Base-by-base conservation (phyloP, 2,797 vertebrate genomes). In the Pantherophis vulpinus region DNA sequence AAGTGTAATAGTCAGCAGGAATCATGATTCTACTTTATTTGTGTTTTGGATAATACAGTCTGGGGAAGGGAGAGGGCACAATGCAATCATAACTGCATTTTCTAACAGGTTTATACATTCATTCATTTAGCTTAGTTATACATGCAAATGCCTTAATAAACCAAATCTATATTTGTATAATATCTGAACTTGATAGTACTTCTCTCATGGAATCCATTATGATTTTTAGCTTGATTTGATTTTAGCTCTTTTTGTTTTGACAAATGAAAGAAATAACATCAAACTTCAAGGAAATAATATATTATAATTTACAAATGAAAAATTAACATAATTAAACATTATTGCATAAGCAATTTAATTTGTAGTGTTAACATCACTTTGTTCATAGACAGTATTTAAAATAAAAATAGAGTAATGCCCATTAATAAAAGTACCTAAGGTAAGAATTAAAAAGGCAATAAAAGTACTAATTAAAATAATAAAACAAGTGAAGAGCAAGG, bases 391-490 rank as follows among this genome's bases (percentile, higher is more conserved):
- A 94, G 91, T 86, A 14, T 94, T 91, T 87, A 23, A 87, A 18
- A 92, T 92, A 86, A 0, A 93, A 94, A 95, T 47, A 1, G 90
- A 54, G 90, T 88, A 91, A 88, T 94, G 91, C 16, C 37, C 90
- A 11, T 18, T 92, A 94, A 83, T 87, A 95, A 96, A 90, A 13
- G 0, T 1, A 88, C 74, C 47, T 92, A 95, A 63, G 55, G 90
- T 5, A 91, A 94, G 92, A 66, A 91, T 42, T 86, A 91, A 0
- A 54, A 95, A 93, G 92, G 14, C 5, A 93, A 59, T 89, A 89
- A 94, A 95, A 94, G 74, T 47, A 83, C 63, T 92, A 60, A 79
- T 86, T 91, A 91, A 95, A 87, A 91, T 27, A 91, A 66, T 5
- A 91, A 61, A 89, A 94, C 95, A 94, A 95, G 42, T 4, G 4